Percentiles rank a stretch among this genome's conserved stretches.
Conservation (phyloP, 2,797 vertebrate species). For the Sebastes nivosus region DNA sequence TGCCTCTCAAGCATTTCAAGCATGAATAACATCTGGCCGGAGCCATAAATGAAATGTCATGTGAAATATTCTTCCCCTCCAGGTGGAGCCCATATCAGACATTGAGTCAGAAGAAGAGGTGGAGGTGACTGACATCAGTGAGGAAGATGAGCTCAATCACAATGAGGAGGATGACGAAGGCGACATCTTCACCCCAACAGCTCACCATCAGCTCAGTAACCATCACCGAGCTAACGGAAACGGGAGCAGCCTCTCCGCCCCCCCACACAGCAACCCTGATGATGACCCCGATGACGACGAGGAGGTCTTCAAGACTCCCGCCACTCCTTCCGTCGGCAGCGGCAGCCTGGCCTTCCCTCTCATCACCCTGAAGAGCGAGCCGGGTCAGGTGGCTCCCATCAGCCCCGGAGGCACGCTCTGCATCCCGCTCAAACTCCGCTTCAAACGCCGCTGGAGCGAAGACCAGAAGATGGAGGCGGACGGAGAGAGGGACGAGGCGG, state of each 20-base stretch:
- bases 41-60: neutral
- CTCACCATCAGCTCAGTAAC: constrained; percentile 33
- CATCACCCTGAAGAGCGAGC: constrained; percentile 78
- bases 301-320: constrained; percentile 92
- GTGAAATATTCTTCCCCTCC: neutral
- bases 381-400: constrained; percentile 66
- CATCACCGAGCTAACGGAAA: constrained; percentile 52
- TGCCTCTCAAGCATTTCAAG: neutral
- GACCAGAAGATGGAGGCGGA: constrained; percentile 91
- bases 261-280: constrained; percentile 16
- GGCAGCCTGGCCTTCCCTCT: constrained; percentile 57
- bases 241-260: constrained; percentile 7
- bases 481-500: constrained; percentile 82
- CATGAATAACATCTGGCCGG: neutral
- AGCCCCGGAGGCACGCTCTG: constrained; percentile 83
- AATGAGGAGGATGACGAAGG: constrained; percentile 51
- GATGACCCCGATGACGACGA: constrained; percentile 83
- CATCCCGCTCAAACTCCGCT: constrained; percentile 93
- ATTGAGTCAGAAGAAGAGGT: constrained; percentile 88
- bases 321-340: constrained; percentile 69
- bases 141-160: constrained; percentile 77
- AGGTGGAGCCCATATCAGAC: constrained; percentile 92
- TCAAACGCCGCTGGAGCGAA: constrained; percentile 95
- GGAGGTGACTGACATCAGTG: constrained; percentile 93
- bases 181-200: constrained; percentile 61